Evolutionary conservation across 2,888 invertebrate species (phyloP).

Genomic region (Drosophila kokeensis): DNA sequence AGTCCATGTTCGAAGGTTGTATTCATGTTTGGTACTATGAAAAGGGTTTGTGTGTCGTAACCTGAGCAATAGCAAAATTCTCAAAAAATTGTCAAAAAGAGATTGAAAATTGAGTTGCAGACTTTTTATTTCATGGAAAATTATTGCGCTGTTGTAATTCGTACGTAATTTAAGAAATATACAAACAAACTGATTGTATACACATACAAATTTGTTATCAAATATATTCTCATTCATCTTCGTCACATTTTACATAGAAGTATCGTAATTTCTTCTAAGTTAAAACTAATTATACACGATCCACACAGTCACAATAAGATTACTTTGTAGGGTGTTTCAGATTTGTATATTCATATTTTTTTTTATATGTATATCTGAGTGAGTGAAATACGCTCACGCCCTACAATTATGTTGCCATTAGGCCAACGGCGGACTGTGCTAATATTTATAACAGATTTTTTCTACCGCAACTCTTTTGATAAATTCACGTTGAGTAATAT

Average conservation of each 20-base stretch:
- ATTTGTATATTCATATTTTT: not conserved
- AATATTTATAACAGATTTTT: slow-evolving; percentile 66
- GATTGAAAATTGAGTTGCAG: not conserved
- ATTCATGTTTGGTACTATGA: not conserved
- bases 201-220: not conserved
- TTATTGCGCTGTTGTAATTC: not conserved
- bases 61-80: not conserved
- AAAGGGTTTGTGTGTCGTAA: too few relatives aligned
- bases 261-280: not conserved
- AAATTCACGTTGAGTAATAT: slow-evolving; percentile 34
- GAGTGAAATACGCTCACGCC: slow-evolving; percentile 18
- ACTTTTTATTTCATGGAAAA: not conserved
- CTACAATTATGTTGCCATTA: slow-evolving; percentile 75
- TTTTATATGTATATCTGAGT: not conserved
- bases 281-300: not conserved
- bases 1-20: not conserved
- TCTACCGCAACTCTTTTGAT: slow-evolving; percentile 14
- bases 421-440: slow-evolving; percentile 41
- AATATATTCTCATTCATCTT: not conserved
- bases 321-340: slow-evolving; percentile 7
- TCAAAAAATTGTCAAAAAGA: not conserved
- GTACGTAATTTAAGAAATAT: not conserved
- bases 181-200: not conserved
- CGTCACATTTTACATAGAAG: not conserved
- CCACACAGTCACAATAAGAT: not conserved